Evolutionary conservation across 1,140 invertebrate species (phyloP).

Genomic region (Babylonia areolata): DNA sequence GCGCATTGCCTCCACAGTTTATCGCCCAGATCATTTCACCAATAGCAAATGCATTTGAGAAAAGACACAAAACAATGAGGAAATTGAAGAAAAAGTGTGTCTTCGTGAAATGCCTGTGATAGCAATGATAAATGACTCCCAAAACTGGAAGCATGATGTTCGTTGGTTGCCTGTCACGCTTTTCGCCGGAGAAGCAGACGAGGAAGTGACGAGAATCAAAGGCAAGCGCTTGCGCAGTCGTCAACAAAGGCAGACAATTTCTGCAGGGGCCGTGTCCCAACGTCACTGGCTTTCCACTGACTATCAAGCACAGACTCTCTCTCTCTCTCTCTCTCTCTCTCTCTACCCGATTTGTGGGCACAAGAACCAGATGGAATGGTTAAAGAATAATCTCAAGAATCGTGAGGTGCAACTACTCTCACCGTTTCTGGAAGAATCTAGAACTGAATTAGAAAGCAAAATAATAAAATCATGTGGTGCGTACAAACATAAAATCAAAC

Average conservation of each 20-base stretch:
- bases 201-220: slow-evolving; percentile 29
- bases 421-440: too few species aligned
- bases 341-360: too few species aligned
- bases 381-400: too few species aligned
- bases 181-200: slow-evolving; percentile 27
- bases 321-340: too few species aligned
- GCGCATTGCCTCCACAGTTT: slow-evolving; percentile 72
- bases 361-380: too few species aligned
- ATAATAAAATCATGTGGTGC: too few species aligned
- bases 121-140: slow-evolving; percentile 9
- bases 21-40: slow-evolving; percentile 75
- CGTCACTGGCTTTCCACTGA: background rate
- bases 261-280: background rate
- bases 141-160: slow-evolving; percentile 34
- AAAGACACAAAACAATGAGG: slow-evolving; percentile 20
- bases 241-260: background rate
- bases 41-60: slow-evolving; percentile 25
- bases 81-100: slow-evolving; percentile 33
- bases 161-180: background rate
- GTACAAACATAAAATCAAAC: too few species aligned
- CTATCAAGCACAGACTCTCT: too few species aligned
- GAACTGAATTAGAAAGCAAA: too few species aligned
- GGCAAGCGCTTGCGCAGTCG: slow-evolving; percentile 6
- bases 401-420: too few species aligned
- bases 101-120: slow-evolving; percentile 19